phyloP scores from a whole-genome alignment of 2,888 invertebrate species.

The Dermolepida albohirtum region DNA sequence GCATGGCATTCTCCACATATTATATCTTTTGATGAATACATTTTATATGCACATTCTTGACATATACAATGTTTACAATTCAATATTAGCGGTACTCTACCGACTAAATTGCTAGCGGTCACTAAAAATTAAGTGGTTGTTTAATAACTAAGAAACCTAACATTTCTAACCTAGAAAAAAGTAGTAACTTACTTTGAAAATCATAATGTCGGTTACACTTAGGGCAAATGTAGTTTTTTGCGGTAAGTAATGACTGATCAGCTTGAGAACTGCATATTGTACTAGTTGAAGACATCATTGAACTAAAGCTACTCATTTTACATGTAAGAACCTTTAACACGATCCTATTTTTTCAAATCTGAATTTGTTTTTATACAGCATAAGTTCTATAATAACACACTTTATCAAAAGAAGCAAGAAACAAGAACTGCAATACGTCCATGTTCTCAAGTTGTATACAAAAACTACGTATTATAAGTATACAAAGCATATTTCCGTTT shows the following conservation, averaged over 20 bases:
- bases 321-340: not conserved
- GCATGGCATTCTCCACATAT: conserved; percentile 67
- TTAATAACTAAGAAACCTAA: not conserved
- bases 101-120: conserved; percentile 46
- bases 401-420: not conserved
- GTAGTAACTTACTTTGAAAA: conserved; percentile 36
- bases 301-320: no score
- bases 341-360: not conserved
- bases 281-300: no score
- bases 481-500: no score
- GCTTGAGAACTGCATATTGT: not conserved
- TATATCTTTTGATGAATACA: conserved; percentile 50
- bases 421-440: not conserved
- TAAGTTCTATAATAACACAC: not conserved
- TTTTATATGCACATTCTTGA: conserved; percentile 69
- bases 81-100: conserved; percentile 70
- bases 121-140: conserved; percentile 46
- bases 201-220: conserved; percentile 40
- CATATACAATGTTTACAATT: conserved; percentile 78
- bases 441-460: no score
- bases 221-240: conserved; percentile 35
- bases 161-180: conserved; percentile 9
- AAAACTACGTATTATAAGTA: no score
- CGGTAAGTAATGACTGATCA: not conserved
- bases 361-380: not conserved